Percentiles rank a stretch among this genome's conserved stretches.
These are phyloP conservation scores for Micropoecilia bifurca DNA, from an alignment of 2,797 vertebrate genomes.

Conservation along the genomic window DNA sequence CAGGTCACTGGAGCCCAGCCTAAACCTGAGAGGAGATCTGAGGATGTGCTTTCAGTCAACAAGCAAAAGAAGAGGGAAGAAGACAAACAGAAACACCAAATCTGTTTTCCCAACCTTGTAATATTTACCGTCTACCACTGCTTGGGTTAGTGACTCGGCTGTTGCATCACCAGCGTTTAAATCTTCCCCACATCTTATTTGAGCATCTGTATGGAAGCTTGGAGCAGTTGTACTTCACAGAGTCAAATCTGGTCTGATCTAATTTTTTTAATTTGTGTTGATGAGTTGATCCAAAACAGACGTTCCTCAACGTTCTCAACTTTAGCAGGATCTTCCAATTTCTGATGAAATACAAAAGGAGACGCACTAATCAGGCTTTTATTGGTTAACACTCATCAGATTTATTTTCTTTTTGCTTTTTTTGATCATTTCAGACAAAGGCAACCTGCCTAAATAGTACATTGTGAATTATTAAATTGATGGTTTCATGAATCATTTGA, in stretches of 20 bases:
- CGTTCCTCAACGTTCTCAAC: not conserved
- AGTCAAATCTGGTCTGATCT: not conserved
- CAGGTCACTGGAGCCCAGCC: conserved; percentile 5
- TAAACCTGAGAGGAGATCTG: conserved; percentile 15
- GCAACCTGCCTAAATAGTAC: not conserved
- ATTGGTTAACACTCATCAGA: not conserved
- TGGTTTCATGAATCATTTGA: not conserved
- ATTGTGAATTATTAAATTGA: not conserved
- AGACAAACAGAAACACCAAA: not conserved
- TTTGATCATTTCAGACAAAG: not conserved
- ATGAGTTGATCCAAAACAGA: not conserved
- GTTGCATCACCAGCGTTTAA: not conserved
- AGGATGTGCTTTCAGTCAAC: conserved; percentile 8
- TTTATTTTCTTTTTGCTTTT: not conserved
- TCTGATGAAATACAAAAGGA: not conserved
- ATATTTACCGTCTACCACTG: not conserved
- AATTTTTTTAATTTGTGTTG: not conserved
- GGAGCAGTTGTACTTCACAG: not conserved
- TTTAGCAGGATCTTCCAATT: not conserved
- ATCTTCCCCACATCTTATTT: not conserved
- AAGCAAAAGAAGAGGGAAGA: not conserved
- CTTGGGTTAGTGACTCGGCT: not conserved
- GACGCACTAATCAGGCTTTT: not conserved
- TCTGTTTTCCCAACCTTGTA: not conserved
- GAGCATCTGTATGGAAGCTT: not conserved